Conservation (phyloP, 2,797 vertebrate genomes). For the Tiaroga cobitis region DNA sequence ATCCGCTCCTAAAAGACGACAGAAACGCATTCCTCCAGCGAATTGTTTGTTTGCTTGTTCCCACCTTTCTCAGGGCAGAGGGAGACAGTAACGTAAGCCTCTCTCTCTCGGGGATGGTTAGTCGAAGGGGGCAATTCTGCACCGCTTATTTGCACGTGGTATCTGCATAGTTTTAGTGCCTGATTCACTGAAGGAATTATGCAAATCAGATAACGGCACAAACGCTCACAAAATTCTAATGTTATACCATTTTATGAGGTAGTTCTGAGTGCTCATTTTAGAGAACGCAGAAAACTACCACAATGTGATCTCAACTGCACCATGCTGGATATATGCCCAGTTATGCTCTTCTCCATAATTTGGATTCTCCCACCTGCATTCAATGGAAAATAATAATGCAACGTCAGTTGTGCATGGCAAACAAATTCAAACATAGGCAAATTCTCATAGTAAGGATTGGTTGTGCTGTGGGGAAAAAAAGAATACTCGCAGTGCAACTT, state of each 20-base stretch:
- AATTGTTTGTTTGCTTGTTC: conserved; percentile 80
- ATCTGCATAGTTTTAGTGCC: not conserved
- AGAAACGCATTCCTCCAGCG: conserved; percentile 27
- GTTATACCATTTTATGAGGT: not conserved
- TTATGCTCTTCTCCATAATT: not conserved
- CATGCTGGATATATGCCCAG: not conserved
- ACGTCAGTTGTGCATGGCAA: not conserved
- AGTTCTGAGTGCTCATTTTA: not conserved
- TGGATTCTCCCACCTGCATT: not conserved
- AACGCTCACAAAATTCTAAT: not conserved
- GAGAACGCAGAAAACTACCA: not conserved
- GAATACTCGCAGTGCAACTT: too few species aligned
- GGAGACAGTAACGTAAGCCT: conserved; percentile 74
- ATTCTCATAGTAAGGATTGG: not conserved
- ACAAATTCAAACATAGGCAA: not conserved
- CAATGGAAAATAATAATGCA: not conserved
- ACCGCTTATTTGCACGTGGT: not conserved
- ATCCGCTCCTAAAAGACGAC: conserved; percentile 26
- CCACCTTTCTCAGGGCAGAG: conserved; percentile 77
- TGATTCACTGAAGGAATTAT: conserved; percentile 1
- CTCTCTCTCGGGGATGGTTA: conserved; percentile 77
- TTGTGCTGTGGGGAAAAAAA: too few species aligned
- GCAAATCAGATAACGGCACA: not conserved
- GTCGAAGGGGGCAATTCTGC: conserved; percentile 55
- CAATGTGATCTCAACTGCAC: not conserved